Evolutionary conservation across 2,113 vertebrate genomes (phyloP).

Genomic region (Periophthalmus modestus): DNA sequence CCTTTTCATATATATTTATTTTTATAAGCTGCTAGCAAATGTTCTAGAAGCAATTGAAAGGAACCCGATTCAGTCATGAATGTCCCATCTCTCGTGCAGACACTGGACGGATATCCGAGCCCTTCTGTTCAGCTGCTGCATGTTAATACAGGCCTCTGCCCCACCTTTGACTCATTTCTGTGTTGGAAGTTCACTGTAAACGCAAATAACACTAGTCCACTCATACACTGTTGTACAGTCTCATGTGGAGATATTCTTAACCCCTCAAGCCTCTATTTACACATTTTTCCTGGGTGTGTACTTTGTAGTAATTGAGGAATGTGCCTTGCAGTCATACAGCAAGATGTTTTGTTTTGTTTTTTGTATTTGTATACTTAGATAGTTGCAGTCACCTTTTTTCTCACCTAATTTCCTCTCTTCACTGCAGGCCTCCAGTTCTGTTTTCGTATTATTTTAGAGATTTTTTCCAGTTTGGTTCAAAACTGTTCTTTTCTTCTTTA

Average conservation of each 20-base stretch:
- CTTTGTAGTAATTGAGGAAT: not conserved
- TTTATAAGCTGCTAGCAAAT: not conserved
- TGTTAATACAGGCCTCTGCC: conserved; percentile 62
- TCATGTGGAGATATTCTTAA: conserved; percentile 23
- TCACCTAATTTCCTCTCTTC: conserved; percentile 10
- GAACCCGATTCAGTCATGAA: not conserved
- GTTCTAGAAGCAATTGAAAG: too few relatives aligned
- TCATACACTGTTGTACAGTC: conserved; percentile 33
- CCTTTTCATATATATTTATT: too few relatives aligned
- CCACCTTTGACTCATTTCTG: conserved; percentile 44
- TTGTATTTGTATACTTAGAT: conserved; percentile 19
- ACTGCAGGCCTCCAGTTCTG: not conserved
- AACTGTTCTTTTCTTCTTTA: not conserved
- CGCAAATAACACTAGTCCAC: conserved; percentile 39
- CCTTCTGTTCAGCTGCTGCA: conserved; percentile 51
- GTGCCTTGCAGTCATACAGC: not conserved
- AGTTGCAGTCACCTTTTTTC: not conserved
- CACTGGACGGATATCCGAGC: conserved; percentile 41
- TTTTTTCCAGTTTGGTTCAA: not conserved
- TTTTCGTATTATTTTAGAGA: not conserved
- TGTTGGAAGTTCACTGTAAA: conserved; percentile 27
- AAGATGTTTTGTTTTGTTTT: not conserved
- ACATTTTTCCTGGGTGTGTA: too few relatives aligned
- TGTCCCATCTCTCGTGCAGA: conserved; percentile 10
- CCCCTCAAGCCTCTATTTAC: not conserved